Evolutionary conservation across 2,888 invertebrate genomes (phyloP).

Genomic region (Chloromyia formosa): DNA sequence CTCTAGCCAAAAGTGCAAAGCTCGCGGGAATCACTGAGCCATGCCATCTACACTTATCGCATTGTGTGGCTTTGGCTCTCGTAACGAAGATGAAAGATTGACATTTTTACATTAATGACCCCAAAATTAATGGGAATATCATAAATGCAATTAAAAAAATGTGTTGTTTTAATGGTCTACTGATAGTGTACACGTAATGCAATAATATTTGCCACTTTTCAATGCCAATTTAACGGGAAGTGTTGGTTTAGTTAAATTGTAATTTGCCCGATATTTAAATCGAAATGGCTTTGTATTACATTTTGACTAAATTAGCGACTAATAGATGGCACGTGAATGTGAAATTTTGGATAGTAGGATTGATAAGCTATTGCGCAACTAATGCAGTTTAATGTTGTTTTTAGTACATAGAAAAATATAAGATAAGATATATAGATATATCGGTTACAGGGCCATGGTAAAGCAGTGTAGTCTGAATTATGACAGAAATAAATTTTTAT

Average conservation of each 20-base stretch:
- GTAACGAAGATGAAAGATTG: slow-evolving; percentile 4
- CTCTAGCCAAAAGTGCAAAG: slow-evolving; percentile 17
- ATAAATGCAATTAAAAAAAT: background rate
- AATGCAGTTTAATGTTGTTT: too few species aligned
- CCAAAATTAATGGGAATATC: slow-evolving; percentile 5
- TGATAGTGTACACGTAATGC: background rate
- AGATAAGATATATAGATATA: too few species aligned
- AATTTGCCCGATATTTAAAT: too few species aligned
- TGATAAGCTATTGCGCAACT: too few species aligned
- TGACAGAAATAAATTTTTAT: too few species aligned
- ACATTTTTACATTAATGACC: background rate
- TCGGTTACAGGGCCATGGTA: too few species aligned
- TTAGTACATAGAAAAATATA: too few species aligned
- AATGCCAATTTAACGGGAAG: background rate
- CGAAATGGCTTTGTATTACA: too few species aligned
- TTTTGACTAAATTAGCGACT: too few species aligned
- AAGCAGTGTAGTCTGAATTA: too few species aligned
- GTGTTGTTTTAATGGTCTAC: background rate
- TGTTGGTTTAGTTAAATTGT: background rate
- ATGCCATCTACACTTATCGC: background rate
- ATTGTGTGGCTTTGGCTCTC: background rate
- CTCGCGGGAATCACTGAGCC: background rate
- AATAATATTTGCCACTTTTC: background rate
- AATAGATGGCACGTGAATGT: too few species aligned
- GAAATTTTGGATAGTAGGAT: too few species aligned